phyloP scores from a whole-genome alignment of 2,888 invertebrate species.

The Helleia helle region DNA sequence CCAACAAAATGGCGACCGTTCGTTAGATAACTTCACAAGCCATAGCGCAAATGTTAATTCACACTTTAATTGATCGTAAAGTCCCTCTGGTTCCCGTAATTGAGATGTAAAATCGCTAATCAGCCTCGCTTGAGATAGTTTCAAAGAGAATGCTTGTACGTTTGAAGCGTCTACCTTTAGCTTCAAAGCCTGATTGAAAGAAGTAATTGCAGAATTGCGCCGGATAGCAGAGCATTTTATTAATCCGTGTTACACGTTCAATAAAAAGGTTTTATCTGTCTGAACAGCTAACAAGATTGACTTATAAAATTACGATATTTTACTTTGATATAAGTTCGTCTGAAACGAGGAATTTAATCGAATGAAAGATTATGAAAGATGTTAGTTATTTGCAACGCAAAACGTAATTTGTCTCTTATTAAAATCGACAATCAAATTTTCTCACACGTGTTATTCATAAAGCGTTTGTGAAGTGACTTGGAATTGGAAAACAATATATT shows the following conservation, averaged over 20 bases:
- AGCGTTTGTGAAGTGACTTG: too few relatives aligned
- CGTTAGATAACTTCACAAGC: constrained; percentile 6
- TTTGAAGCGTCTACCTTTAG: background rate
- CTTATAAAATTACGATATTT: too few relatives aligned
- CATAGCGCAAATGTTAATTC: constrained; percentile 10
- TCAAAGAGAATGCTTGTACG: constrained; percentile 14
- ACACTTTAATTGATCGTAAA: constrained; percentile 9
- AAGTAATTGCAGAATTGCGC: background rate
- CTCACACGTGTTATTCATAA: too few relatives aligned
- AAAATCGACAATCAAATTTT: too few relatives aligned
- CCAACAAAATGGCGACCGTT: constrained; percentile 1
- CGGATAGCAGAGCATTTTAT: background rate
- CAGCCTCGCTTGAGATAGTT: constrained; percentile 17
- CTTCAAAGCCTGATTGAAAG: constrained; percentile 1
- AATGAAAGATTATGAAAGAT: too few relatives aligned
- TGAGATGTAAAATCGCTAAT: constrained; percentile 21
- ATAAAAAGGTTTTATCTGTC: background rate
- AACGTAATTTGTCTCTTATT: too few relatives aligned
- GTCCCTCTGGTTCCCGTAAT: constrained; percentile 9
- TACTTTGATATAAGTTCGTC: too few relatives aligned
- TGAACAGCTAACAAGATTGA: too few relatives aligned
- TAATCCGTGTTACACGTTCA: background rate
- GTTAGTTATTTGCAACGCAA: too few relatives aligned
- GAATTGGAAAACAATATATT: too few relatives aligned
- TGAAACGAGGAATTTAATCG: too few relatives aligned